These are phyloP conservation scores for Porites evermanni DNA, from an alignment of 92 coral and sea anemone genomes.

Conservation along the genomic window DNA sequence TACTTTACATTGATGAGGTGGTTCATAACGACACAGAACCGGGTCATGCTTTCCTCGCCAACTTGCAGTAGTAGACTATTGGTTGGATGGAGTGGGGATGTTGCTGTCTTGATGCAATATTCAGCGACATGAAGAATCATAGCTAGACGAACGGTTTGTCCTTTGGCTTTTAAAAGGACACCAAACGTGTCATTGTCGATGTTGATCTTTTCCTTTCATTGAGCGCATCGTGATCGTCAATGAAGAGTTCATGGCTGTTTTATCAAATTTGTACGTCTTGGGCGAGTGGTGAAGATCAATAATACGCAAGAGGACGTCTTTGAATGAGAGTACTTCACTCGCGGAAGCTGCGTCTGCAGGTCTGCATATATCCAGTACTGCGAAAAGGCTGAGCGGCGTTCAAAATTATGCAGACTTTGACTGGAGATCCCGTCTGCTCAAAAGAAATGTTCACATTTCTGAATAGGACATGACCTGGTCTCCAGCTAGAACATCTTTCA, in stretches of 20 bases:
- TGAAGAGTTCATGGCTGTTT: slow-evolving; percentile 5
- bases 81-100: background rate
- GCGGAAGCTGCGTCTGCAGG: background rate
- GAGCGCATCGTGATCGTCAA: background rate
- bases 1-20: slow-evolving; percentile 2
- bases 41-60: background rate
- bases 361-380: background rate
- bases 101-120: background rate
- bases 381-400: slow-evolving; percentile 8
- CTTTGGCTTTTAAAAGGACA: slow-evolving; percentile 15
- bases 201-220: background rate
- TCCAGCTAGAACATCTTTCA: slow-evolving; percentile 65
- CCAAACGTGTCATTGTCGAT: slow-evolving; percentile 1
- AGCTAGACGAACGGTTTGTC: slow-evolving; percentile 2
- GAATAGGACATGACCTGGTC: slow-evolving; percentile 59
- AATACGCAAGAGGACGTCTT: background rate
- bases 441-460: slow-evolving; percentile 10
- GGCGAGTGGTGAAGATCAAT: slow-evolving; percentile 10
- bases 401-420: slow-evolving; percentile 18
- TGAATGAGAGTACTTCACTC: background rate
- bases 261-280: background rate
- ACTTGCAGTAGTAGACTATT: background rate
- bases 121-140: slow-evolving; percentile 7
- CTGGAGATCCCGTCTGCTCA: slow-evolving; percentile 23
- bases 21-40: background rate